These are phyloP conservation scores for Toxotes chatareus DNA, from an alignment of 2,113 vertebrate species.

Conservation along the genomic window DNA sequence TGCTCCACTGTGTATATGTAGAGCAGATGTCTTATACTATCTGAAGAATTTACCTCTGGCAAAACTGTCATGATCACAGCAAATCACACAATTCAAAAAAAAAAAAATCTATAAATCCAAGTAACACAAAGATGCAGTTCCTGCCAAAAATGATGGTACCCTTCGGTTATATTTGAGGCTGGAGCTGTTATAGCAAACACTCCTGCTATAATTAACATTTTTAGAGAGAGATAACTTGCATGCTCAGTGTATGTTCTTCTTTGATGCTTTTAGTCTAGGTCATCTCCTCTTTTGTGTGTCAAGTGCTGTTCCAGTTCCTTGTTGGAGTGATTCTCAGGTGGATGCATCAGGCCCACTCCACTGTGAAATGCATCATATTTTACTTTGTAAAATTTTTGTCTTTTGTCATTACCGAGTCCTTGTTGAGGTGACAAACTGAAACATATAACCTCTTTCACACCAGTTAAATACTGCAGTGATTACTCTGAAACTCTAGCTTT, in stretches of 20 bases:
- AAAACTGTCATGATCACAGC: neutral
- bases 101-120: neutral
- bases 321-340: neutral
- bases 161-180: neutral
- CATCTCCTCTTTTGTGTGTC: conserved; percentile 8
- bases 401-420: neutral
- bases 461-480: neutral
- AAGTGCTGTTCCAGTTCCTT: neutral
- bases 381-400: conserved; percentile 1
- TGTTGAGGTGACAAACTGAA: neutral
- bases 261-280: neutral
- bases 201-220: neutral
- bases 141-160: neutral
- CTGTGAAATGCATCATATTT: conserved; percentile 9
- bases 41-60: neutral
- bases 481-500: neutral
- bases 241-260: neutral
- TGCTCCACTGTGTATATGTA: neutral
- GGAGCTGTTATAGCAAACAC: neutral
- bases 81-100: neutral
- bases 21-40: neutral
- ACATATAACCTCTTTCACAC: neutral
- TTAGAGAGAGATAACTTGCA: neutral
- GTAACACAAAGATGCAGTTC: neutral
- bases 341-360: neutral